phyloP scores from a whole-genome alignment of 2,797 vertebrate species.

The Catamblyrhynchus diadema region DNA sequence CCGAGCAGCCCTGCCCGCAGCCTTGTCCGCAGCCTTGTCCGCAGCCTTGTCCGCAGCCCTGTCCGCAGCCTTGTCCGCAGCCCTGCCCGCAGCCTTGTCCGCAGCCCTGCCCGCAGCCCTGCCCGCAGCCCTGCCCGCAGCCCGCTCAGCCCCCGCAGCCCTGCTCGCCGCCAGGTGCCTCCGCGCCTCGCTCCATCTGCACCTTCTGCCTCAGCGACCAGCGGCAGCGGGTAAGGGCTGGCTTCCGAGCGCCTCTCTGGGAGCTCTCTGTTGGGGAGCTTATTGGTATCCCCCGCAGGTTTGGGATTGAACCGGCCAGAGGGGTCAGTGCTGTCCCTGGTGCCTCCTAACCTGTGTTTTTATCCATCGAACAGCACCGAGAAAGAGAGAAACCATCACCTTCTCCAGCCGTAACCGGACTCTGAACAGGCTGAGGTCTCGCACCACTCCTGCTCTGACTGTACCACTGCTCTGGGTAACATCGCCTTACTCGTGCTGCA shows the following conservation, averaged over 20 bases:
- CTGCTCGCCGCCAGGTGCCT: background rate
- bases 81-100: too few relatives aligned
- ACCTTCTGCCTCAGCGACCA: slow-evolving; percentile 91
- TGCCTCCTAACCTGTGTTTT: background rate
- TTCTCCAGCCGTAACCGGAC: background rate
- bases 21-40: background rate
- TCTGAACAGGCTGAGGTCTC: background rate
- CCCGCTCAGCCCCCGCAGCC: slow-evolving; percentile 6
- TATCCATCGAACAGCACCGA: slow-evolving; percentile 70
- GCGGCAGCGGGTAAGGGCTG: slow-evolving; percentile 81
- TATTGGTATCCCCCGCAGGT: accelerated
- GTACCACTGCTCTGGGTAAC: slow-evolving; percentile 18
- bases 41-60: background rate
- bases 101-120: slow-evolving; percentile 10
- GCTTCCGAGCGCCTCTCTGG: accelerated
- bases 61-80: slow-evolving; percentile 25
- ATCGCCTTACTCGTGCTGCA: background rate
- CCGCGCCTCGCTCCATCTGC: slow-evolving; percentile 80
- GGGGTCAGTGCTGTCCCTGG: background rate
- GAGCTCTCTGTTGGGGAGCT: accelerated
- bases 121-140: slow-evolving; percentile 47
- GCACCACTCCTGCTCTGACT: background rate
- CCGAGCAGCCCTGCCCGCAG: background rate
- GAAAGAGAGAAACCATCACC: slow-evolving; percentile 77
- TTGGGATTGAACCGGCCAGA: background rate